Conservation (phyloP, 2,888 invertebrate genomes). For the Drosophila lutescens region DNA sequence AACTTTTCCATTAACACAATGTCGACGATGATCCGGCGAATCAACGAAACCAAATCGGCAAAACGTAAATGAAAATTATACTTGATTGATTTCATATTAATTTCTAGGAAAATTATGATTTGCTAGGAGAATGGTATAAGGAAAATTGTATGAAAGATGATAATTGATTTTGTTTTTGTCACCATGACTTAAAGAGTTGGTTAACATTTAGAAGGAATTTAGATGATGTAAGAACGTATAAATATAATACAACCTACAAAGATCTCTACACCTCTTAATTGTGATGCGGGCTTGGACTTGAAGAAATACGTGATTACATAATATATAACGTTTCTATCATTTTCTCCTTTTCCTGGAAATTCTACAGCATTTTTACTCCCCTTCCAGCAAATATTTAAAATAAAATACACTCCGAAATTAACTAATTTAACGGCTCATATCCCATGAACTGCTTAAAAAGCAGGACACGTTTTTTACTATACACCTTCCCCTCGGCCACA, state of each 20-base stretch:
- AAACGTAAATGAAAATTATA: conserved; percentile 51
- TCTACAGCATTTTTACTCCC: not conserved
- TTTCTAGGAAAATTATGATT: conserved; percentile 66
- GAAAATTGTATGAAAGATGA: conserved; percentile 49
- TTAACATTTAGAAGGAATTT: not conserved
- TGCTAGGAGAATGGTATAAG: not conserved
- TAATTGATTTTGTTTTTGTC: conserved; percentile 20
- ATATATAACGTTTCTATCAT: too few species aligned
- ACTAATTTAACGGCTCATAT: conserved; percentile 35
- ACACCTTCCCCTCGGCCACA: not conserved
- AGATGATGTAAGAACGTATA: not conserved
- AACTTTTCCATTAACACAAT: conserved; percentile 69
- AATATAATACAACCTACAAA: too few species aligned
- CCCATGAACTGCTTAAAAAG: conserved; percentile 7
- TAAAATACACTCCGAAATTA: conserved; percentile 11
- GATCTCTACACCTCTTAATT: too few species aligned
- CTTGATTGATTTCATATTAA: conserved; percentile 77
- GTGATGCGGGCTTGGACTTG: too few species aligned
- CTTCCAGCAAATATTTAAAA: not conserved
- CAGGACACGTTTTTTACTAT: conserved; percentile 32
- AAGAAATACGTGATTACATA: not conserved
- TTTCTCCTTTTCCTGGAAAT: too few species aligned
- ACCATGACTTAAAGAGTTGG: conserved; percentile 14
- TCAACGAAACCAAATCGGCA: conserved; percentile 23
- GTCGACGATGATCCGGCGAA: conserved; percentile 54